Base-by-base conservation (phyloP, 2,797 vertebrate species). In the Discoglossus pictus region DNA sequence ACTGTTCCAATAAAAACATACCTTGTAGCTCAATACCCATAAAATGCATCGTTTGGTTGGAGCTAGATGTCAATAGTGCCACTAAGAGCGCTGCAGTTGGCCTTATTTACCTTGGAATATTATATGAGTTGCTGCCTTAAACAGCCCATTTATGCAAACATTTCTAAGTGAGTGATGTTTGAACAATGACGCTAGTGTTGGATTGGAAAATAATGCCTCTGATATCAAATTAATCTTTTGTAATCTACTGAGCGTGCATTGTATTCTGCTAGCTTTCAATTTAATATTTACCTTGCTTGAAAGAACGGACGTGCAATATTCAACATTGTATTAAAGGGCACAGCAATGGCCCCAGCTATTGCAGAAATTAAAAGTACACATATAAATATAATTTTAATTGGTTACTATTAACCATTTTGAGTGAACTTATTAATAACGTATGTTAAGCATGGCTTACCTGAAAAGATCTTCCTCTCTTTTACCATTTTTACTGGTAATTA, bases 101-200 rank as follows among this genome's bases (percentile, higher is more conserved):
- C 38, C 53, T 58, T 71, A 52, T 71, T 71, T 71, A 64, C 61
- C 61, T 71, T 71, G 61, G 61, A 71, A 65, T 59, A 71, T 23
- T 52, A 44, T 56, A 39, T 40, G 44, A 25, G 38, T 31, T 23
- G 27, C 44, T 52, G 61, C 38, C 25, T 51, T 58, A 42, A 50
- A 56, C 52, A 58, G 43, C 52, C 51, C 55, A 56, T 65, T 65
- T 65, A 65, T 65, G 35, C 68, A 71, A 71, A 65, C 61, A 64
- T 36, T 15, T 31, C 44, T 52, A 59, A 64, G 68, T 52, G 46
- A 64, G 53, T 48, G 35, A 52, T 71, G 61, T 65, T 71, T 71
- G 27, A 59, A 59, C 68, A 71, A 64, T 71, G 61, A 52, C 46
- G 46, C 39, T 59, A 51, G 53, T 64, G 61, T 64, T 58, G 44